Conservation (phyloP, 2,797 vertebrate species). For the Alca torda region DNA sequence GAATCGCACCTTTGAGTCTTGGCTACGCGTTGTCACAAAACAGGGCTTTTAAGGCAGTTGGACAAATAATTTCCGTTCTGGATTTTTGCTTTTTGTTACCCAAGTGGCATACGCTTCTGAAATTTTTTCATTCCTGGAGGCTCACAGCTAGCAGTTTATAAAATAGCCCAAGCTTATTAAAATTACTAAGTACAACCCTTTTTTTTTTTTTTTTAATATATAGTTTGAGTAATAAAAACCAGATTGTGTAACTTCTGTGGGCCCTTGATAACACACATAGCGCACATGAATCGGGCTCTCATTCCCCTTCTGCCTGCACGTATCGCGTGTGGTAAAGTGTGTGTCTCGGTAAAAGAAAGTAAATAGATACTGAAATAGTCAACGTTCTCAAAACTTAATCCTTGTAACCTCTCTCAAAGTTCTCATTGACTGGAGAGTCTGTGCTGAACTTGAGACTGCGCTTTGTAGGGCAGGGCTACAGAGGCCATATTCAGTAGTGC, state of each 20-base stretch:
- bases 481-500: slow-evolving; percentile 82
- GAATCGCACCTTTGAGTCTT: background rate
- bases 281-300: background rate
- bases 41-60: background rate
- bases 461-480: slow-evolving; percentile 70
- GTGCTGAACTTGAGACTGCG: background rate
- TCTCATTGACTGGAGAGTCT: slow-evolving; percentile 21
- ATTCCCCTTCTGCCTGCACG: background rate
- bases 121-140: slow-evolving; percentile 5
- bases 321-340: background rate
- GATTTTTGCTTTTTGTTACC: slow-evolving; percentile 5
- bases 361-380: slow-evolving; percentile 28
- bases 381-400: background rate
- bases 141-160: background rate
- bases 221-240: background rate
- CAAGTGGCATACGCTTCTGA: background rate
- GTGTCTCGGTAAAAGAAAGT: background rate
- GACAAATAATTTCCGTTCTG: slow-evolving; percentile 20
- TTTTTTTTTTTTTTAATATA: background rate
- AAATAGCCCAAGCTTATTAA: slow-evolving; percentile 7
- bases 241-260: background rate
- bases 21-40: background rate
- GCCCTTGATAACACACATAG: background rate
- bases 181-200: background rate
- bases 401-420: slow-evolving; percentile 31